Conservation (phyloP, 2,888 invertebrate species). For the Orthosia gothica region DNA sequence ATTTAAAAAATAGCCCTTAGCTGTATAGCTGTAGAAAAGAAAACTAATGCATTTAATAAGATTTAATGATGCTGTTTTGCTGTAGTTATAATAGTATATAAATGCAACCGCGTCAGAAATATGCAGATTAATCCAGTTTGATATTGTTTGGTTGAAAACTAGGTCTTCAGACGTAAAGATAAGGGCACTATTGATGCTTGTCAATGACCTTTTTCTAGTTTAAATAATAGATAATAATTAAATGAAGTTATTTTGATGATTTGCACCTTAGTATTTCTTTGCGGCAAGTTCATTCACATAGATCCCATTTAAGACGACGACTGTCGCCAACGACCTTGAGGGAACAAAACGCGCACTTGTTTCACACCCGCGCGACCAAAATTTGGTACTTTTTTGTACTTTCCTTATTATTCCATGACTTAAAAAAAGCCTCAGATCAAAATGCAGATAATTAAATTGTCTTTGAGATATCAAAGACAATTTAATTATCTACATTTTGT, state of each 20-base stretch:
- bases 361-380: too few species aligned
- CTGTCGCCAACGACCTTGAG: too few species aligned
- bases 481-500: too few species aligned
- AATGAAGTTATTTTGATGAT: not conserved
- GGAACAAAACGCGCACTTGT: too few species aligned
- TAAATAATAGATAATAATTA: conserved; percentile 12
- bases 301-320: not conserved
- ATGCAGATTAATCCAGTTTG: conserved; percentile 27
- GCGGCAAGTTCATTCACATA: not conserved
- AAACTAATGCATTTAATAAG: not conserved
- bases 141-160: conserved; percentile 29
- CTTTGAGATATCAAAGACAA: too few species aligned
- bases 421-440: too few species aligned
- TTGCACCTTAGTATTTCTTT: not conserved
- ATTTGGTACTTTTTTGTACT: too few species aligned
- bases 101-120: not conserved
- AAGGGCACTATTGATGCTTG: conserved; percentile 34
- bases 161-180: conserved; percentile 26
- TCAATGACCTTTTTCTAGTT: conserved; percentile 50
- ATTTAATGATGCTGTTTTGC: not conserved
- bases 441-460: too few species aligned
- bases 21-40: too few species aligned
- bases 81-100: too few species aligned
- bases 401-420: too few species aligned
- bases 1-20: too few species aligned